Conservation (phyloP, 1,140 invertebrate genomes). For the Pachypsylla venusta region DNA sequence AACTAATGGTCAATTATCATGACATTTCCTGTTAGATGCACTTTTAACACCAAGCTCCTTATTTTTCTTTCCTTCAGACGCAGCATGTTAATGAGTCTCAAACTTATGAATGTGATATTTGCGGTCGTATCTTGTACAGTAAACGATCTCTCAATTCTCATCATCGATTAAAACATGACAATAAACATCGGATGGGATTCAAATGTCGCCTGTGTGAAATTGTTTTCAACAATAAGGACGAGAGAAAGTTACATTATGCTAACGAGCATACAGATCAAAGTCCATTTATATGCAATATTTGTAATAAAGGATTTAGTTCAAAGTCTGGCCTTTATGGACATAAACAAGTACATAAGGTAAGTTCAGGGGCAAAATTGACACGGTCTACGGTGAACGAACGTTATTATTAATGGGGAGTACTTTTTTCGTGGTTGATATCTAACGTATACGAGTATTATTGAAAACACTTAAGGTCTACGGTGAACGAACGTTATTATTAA, state of each 20-base stretch:
- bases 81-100: slow-evolving; percentile 18
- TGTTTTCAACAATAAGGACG: slow-evolving; percentile 23
- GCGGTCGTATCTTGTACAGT: slow-evolving; percentile 21
- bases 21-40: no score
- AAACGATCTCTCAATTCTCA: slow-evolving; percentile 21
- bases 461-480: no score
- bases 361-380: no score
- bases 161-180: slow-evolving; percentile 22
- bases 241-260: slow-evolving; percentile 24
- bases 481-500: no score
- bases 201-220: slow-evolving; percentile 23
- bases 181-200: slow-evolving; percentile 21
- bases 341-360: slow-evolving; percentile 23
- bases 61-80: slow-evolving; percentile 6
- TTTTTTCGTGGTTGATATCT: no score
- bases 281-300: slow-evolving; percentile 23
- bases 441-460: no score
- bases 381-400: no score
- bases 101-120: slow-evolving; percentile 19
- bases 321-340: slow-evolving; percentile 27
- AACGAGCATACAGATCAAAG: slow-evolving; percentile 21
- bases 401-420: no score
- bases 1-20: no score
- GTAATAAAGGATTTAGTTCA: slow-evolving; percentile 25
- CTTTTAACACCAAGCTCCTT: slow-evolving; percentile 6